phyloP scores from a whole-genome alignment of 1,140 invertebrate genomes.

The Zaprionus nigranus region DNA sequence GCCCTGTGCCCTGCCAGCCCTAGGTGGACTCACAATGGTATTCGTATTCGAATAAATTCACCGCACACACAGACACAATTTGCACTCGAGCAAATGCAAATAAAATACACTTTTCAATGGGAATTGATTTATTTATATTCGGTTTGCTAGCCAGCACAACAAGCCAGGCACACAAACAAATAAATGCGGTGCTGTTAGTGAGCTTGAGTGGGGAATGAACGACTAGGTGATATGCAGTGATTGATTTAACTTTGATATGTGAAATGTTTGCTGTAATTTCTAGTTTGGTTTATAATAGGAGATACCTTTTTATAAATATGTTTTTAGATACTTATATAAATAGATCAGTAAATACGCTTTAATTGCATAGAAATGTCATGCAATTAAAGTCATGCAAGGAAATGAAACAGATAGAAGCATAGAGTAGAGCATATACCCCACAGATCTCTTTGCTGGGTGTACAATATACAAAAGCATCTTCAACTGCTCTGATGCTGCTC shows the following conservation, averaged over 20 bases:
- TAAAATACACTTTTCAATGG: constrained; percentile 60
- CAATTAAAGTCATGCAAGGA: no score
- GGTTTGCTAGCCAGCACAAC: constrained; percentile 55
- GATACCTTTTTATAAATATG: no score
- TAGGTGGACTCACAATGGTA: constrained; percentile 16
- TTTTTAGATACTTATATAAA: no score
- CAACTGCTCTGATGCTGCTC: not conserved
- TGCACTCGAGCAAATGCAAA: constrained; percentile 67
- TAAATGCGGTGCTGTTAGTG: constrained; percentile 32
- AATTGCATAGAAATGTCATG: not conserved
- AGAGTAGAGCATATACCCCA: not conserved
- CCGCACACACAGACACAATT: constrained; percentile 41
- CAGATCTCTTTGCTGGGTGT: not conserved
- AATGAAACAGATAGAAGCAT: no score
- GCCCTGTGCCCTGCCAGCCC: not conserved
- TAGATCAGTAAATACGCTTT: not conserved
- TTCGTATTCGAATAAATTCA: constrained; percentile 7
- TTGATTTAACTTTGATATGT: not conserved
- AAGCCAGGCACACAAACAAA: constrained; percentile 52
- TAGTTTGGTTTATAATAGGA: no score
- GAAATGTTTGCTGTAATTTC: no score
- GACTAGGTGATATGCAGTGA: not conserved
- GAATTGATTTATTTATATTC: constrained; percentile 68
- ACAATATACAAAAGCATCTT: constrained; percentile 17
- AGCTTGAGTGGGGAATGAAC: not conserved